Evolutionary conservation across 2,797 vertebrate genomes (phyloP).

Genomic region (Artibeus lituratus): DNA sequence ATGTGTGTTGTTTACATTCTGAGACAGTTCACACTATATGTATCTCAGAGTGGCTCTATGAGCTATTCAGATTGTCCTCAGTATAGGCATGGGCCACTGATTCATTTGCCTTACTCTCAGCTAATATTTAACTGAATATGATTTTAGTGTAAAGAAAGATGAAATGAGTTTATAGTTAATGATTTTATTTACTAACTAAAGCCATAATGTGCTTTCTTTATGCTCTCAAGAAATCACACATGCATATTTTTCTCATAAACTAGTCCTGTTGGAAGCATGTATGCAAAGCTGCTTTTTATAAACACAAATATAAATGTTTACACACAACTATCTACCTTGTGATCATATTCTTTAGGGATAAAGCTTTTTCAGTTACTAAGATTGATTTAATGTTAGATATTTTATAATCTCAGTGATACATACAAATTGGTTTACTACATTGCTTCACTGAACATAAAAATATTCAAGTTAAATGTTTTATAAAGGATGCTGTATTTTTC

Average conservation of each 20-base stretch:
- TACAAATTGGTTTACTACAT: not conserved
- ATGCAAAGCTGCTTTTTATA: not conserved
- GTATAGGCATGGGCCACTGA: not conserved
- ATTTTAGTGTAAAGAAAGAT: not conserved
- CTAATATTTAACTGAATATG: not conserved
- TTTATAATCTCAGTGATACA: not conserved
- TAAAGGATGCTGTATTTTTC: not conserved
- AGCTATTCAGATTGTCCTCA: not conserved
- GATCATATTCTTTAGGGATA: not conserved
- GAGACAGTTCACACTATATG: no score
- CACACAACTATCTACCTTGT: not conserved
- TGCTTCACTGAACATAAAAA: constrained; percentile 14
- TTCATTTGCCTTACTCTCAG: not conserved
- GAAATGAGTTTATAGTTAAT: not conserved
- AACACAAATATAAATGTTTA: constrained; percentile 11
- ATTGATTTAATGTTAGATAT: not conserved
- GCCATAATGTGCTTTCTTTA: not conserved
- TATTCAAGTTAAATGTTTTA: constrained; percentile 8
- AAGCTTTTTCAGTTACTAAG: not conserved
- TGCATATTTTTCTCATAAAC: not conserved
- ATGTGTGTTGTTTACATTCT: not conserved
- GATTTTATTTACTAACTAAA: not conserved
- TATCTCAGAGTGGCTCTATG: not conserved
- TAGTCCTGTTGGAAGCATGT: not conserved
- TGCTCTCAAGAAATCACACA: not conserved